Evolutionary conservation across 2,888 invertebrate genomes (phyloP), one percentile per base, ranked within the genome.

Genomic region (Altica lythri): DNA sequence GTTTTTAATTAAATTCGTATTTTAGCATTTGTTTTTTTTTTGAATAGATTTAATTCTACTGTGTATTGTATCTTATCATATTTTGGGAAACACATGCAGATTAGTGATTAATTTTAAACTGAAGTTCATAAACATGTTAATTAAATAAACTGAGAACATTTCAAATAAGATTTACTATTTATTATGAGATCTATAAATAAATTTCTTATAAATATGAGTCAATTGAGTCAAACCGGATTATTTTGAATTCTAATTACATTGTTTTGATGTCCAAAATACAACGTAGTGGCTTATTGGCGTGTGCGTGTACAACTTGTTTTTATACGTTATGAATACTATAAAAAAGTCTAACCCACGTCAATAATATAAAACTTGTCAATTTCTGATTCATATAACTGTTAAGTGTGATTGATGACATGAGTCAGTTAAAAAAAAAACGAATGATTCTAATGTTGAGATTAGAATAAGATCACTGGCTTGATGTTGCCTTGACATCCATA

Each of bases 381-480:
- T 38, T 38, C 38, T 38, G 38, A 19, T 30, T 30, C 13, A 30
- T 13, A 30, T 30, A 30, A 19, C 10, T 12, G 29, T 29, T 4
- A n/a, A n/a, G n/a, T 29, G 19, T 38, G 38, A 38, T 38, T 38
- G 22, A 38, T 38, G n/a, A n/a, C n/a, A n/a, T n/a, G 9, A 38
- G 38, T n/a, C 19, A 38, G 19, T 38, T 38, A 38, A 14, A 19
- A 38, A n/a, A n/a, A n/a, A 38, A 19, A 19, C 19, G 19, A 5
- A 38, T 18, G 19, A 19, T 38, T 38, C 19, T 35, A n/a, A 29
- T 29, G 10, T 38, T 9, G 19, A 38, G 18, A 38, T 18, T 38
- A 38, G 8, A 19, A 38, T n/a, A 35, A 12, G 35, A 35, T 35
- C 35, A 35, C 14, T 27, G 27, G 30, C 10, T 30, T 13, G 30